Conservation (phyloP, 2,797 vertebrate species). For the Ficedula albicollis region DNA sequence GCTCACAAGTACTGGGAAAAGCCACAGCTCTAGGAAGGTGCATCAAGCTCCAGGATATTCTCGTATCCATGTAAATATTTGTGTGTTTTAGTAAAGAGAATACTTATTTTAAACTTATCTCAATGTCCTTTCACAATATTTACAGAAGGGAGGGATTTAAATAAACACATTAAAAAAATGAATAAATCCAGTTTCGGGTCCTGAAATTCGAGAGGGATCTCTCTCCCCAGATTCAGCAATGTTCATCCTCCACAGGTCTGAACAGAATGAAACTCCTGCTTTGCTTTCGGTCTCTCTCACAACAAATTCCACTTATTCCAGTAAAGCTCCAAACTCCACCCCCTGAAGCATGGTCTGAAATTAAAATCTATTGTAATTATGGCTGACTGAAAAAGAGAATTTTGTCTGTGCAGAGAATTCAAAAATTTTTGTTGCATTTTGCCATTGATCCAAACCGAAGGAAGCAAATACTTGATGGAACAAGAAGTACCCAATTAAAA, state of each 20-base stretch:
- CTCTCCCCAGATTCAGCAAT: neutral
- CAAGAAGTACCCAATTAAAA: neutral
- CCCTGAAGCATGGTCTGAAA: neutral
- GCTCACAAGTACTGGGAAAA: neutral
- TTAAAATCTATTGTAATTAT: neutral
- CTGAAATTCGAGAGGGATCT: neutral
- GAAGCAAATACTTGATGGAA: neutral
- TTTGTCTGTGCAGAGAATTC: neutral
- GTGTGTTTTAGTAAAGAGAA: neutral
- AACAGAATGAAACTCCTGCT: neutral
- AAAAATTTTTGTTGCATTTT: neutral
- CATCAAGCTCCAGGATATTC: neutral
- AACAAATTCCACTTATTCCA: neutral
- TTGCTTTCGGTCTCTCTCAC: neutral
- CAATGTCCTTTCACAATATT: neutral
- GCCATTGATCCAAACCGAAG: neutral
- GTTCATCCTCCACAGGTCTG: neutral
- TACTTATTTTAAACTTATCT: neutral
- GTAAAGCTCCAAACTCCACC: neutral
- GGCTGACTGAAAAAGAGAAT: neutral
- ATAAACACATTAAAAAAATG: neutral
- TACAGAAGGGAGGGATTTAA: neutral
- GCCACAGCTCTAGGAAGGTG: neutral
- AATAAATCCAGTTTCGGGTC: neutral
- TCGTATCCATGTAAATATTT: neutral